Conservation (phyloP, 92 coral and sea anemone species). For the Parazoanthus darwini region DNA sequence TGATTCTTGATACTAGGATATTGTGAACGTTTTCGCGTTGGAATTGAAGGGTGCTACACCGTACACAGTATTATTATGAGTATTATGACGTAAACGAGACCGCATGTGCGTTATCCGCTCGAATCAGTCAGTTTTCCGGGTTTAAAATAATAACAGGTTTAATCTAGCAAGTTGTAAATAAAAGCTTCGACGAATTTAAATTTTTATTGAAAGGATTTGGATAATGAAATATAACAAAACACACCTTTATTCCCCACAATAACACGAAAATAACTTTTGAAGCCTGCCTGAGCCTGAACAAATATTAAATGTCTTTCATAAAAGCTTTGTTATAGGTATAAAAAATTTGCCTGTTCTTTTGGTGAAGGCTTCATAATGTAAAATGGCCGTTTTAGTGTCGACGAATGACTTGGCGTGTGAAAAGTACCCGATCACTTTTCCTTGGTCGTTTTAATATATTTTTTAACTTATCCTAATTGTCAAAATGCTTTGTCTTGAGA, state of each 20-base stretch:
- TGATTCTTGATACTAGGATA: too few relatives aligned
- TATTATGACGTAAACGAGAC: too few relatives aligned
- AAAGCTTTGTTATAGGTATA: not conserved
- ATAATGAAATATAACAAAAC: not conserved
- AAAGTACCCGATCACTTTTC: not conserved
- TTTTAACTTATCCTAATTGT: not conserved
- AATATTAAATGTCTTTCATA: not conserved
- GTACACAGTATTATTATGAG: too few relatives aligned
- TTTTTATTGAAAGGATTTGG: not conserved
- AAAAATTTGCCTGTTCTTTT: not conserved
- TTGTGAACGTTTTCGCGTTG: too few relatives aligned
- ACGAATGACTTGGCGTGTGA: not conserved
- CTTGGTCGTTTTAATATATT: not conserved
- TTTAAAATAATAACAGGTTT: too few relatives aligned
- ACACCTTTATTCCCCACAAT: not conserved
- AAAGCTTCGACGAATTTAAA: too few relatives aligned
- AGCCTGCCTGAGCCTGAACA: not conserved
- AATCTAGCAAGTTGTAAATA: too few relatives aligned
- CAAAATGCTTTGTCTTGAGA: not conserved
- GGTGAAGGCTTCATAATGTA: not conserved
- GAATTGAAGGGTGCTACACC: too few relatives aligned
- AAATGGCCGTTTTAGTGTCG: too few relatives aligned
- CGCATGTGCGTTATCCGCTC: too few relatives aligned
- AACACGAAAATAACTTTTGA: not conserved
- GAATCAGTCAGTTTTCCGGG: too few relatives aligned